A percentile compares a stretch with the other conserved stretches of the same genome.
phyloP scores from a whole-genome alignment of 2,797 vertebrate species.

The Sebastes melanostomus region DNA sequence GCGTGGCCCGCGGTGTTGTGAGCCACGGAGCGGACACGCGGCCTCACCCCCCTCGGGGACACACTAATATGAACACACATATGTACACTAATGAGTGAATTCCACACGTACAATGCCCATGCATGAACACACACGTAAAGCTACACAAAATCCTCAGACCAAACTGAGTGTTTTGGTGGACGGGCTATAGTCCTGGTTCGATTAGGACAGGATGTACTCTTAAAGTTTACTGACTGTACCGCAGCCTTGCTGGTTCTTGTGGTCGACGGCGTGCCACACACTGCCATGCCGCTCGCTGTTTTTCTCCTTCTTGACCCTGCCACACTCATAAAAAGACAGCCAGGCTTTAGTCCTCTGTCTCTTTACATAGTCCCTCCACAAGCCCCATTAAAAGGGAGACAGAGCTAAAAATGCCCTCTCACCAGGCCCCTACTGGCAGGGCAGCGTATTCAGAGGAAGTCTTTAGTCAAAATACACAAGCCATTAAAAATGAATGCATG shows the following conservation, averaged over 20 bases:
- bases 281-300: constrained; percentile 4
- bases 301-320: constrained; percentile 44
- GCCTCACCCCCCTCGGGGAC: constrained; percentile 10
- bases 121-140: neutral
- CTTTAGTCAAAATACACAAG: constrained; percentile 34
- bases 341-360: constrained; percentile 39
- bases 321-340: constrained; percentile 56
- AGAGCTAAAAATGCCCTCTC: constrained; percentile 33
- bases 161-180: neutral
- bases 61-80: constrained; percentile 1
- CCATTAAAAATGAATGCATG: neutral
- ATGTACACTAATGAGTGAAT: constrained; percentile 6
- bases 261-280: neutral
- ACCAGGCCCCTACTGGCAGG: constrained; percentile 10
- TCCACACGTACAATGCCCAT: neutral
- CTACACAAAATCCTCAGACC: neutral
- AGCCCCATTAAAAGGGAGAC: constrained; percentile 21
- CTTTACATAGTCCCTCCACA: constrained; percentile 7
- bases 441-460: neutral
- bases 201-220: constrained; percentile 28
- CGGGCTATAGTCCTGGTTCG: neutral
- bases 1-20: constrained; percentile 48
- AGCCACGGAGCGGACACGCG: constrained; percentile 33
- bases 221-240: neutral
- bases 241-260: constrained; percentile 9